Evolutionary conservation across 2,888 invertebrate genomes (phyloP).

Genomic region (Lucinisca nassula): DNA sequence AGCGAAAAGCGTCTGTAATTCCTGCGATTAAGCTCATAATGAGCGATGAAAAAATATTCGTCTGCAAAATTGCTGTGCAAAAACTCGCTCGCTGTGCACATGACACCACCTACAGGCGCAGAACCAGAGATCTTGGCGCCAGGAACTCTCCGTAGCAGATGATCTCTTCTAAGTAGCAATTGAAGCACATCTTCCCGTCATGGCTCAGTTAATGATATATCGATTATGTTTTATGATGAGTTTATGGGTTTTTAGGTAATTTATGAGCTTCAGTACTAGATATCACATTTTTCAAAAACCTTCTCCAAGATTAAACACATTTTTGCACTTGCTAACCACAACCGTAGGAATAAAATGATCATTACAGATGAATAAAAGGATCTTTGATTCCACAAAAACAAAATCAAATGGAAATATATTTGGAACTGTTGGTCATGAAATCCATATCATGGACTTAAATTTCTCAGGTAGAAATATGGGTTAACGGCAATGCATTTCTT

Average conservation of each 20-base stretch:
- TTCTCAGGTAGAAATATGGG: too few relatives aligned
- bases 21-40: neutral
- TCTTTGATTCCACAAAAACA: conserved; percentile 4
- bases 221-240: conserved; percentile 49
- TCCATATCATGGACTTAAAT: too few relatives aligned
- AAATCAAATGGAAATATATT: conserved; percentile 5
- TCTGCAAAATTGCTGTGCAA: conserved; percentile 7
- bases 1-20: neutral
- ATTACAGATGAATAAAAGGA: neutral
- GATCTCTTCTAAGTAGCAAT: conserved; percentile 31
- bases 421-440: neutral
- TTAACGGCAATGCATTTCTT: too few relatives aligned
- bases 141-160: neutral
- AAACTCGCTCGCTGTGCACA: conserved; percentile 60
- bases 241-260: conserved; percentile 12
- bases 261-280: neutral
- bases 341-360: conserved; percentile 3
- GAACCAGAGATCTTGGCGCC: neutral
- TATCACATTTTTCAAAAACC: conserved; percentile 7
- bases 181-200: conserved; percentile 60
- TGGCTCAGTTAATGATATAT: conserved; percentile 62
- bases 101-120: conserved; percentile 36
- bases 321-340: conserved; percentile 17
- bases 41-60: neutral
- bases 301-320: conserved; percentile 7